phyloP scores from a whole-genome alignment of 2,113 vertebrate genomes.

The Menidia beryllina region DNA sequence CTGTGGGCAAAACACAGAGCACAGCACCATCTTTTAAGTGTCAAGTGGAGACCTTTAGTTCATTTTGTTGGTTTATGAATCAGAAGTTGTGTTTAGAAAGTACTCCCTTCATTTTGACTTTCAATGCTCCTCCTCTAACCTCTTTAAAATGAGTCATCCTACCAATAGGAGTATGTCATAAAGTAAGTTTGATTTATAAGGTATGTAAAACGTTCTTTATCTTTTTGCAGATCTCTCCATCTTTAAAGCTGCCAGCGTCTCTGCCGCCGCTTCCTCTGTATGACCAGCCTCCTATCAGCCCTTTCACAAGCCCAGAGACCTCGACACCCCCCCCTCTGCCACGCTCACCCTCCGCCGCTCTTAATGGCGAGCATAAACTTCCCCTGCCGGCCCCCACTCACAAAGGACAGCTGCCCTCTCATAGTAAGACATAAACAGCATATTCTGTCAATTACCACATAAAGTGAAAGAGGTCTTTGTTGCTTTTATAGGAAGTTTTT shows the following conservation, averaged over 20 bases:
- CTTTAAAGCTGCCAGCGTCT: conserved; percentile 84
- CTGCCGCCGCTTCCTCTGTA: conserved; percentile 92
- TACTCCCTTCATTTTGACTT: too few species aligned
- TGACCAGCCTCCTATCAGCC: conserved; percentile 91
- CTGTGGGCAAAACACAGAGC: conserved; percentile 57
- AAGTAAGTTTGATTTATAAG: too few species aligned
- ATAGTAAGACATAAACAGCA: conserved; percentile 72
- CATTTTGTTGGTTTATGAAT: not conserved
- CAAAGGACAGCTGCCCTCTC: conserved; percentile 67
- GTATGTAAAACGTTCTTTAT: not conserved
- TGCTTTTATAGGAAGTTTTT: conserved; percentile 13
- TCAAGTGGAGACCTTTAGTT: conserved; percentile 3
- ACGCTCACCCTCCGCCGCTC: conserved; percentile 86
- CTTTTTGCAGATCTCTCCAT: conserved; percentile 79
- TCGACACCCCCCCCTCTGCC: conserved; percentile 88
- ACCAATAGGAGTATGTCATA: too few species aligned
- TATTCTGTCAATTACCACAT: not conserved
- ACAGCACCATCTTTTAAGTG: conserved; percentile 14
- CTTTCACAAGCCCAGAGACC: conserved; percentile 91
- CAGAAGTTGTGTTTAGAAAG: too few species aligned
- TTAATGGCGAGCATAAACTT: conserved; percentile 87
- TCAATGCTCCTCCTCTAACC: too few species aligned
- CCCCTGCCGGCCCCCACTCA: conserved; percentile 64
- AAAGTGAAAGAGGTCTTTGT: not conserved
- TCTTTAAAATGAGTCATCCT: too few species aligned